Conservation (phyloP, 2,113 vertebrate species). For the Sciurus niger region DNA sequence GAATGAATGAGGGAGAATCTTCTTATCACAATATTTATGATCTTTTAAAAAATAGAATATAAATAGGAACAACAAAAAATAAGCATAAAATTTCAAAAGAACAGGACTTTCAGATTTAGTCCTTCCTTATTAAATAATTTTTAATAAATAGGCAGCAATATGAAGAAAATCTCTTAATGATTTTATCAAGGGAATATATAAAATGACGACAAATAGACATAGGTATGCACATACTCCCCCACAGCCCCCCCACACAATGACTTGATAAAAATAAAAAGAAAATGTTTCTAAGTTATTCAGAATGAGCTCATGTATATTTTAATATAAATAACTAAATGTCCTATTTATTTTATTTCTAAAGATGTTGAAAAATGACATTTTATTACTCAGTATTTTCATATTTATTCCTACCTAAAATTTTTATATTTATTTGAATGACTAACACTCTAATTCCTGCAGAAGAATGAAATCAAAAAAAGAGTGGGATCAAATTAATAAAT, state of each 20-base stretch:
- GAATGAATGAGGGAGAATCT: neutral
- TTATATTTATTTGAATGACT: constrained; percentile 4
- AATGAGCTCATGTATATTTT: constrained; percentile 26
- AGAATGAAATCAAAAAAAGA: neutral
- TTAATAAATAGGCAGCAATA: neutral
- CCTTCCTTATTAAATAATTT: neutral
- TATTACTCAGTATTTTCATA: constrained; percentile 20
- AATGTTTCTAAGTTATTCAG: neutral
- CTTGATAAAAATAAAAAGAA: neutral
- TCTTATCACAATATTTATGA: neutral
- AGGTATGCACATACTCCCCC: neutral
- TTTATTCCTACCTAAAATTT: constrained; percentile 16
- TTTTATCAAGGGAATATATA: neutral
- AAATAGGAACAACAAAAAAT: neutral
- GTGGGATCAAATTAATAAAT: constrained; percentile 50
- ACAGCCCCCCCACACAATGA: neutral
- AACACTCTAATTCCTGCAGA: constrained; percentile 17
- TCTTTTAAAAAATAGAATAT: neutral
- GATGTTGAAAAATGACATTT: neutral
- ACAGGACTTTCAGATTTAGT: neutral
- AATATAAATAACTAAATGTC: neutral
- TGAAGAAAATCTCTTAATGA: neutral
- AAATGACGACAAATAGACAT: neutral
- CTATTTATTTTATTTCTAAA: constrained; percentile 45
- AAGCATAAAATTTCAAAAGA: neutral